These are phyloP conservation scores for Melieria omissa DNA, from an alignment of 2,888 invertebrate genomes.

Conservation along the genomic window DNA sequence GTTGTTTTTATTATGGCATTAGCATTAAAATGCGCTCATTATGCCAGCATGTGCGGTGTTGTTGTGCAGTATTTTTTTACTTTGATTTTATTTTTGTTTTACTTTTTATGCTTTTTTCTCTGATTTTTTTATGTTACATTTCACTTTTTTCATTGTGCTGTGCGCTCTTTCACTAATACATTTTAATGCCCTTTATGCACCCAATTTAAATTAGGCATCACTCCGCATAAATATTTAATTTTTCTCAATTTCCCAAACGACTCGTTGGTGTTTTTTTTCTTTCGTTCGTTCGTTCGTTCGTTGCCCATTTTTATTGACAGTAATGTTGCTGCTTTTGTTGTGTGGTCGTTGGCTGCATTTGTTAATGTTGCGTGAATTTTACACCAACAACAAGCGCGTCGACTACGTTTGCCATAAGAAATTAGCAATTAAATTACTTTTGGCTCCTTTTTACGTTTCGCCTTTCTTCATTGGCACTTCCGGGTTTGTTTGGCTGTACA, in stretches of 20 bases:
- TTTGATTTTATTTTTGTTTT: no score
- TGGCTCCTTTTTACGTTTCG: slow-evolving; percentile 11
- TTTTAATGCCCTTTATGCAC: no score
- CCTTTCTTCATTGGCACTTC: slow-evolving; percentile 32
- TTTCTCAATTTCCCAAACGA: slow-evolving; percentile 4
- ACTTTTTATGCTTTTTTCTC: no score
- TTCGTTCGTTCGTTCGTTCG: slow-evolving; percentile 8
- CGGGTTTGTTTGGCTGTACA: slow-evolving; percentile 6
- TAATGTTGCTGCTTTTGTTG: slow-evolving; percentile 14
- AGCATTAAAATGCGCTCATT: no score
- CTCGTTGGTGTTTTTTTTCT: slow-evolving; percentile 8
- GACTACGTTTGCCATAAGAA: slow-evolving; percentile 17
- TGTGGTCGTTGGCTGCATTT: slow-evolving; percentile 7
- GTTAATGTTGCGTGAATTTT: slow-evolving; percentile 36
- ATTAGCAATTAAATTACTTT: slow-evolving; percentile 41
- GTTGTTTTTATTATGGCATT: no score
- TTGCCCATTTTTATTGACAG: background rate
- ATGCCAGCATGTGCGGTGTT: no score
- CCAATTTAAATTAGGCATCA: slow-evolving; percentile 25
- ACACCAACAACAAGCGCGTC: slow-evolving; percentile 9
- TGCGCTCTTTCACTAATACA: no score
- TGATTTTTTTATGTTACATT: no score
- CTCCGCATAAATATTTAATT: slow-evolving; percentile 36
- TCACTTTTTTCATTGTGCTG: no score
- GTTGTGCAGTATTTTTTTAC: no score